Evolutionary conservation across 2,113 vertebrate species (phyloP).

Genomic region (Emydocephalus ijimae): DNA sequence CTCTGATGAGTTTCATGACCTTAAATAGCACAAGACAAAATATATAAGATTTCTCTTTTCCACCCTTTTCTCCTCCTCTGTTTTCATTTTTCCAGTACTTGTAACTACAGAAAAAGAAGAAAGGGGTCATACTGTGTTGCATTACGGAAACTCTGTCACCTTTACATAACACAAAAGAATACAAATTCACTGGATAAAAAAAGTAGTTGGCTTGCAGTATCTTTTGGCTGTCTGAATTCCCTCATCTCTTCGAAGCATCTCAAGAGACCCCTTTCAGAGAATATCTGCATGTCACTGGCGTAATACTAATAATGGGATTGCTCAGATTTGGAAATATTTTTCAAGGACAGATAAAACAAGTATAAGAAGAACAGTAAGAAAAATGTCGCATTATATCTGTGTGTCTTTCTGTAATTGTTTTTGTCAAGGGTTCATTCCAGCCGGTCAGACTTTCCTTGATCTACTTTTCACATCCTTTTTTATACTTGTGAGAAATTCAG

Average conservation of each 20-base stretch:
- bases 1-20: background rate
- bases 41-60: background rate
- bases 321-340: background rate
- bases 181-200: background rate
- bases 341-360: background rate
- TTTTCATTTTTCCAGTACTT: background rate
- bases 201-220: background rate
- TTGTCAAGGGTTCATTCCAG: background rate
- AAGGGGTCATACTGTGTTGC: background rate
- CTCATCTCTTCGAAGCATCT: background rate
- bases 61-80: background rate
- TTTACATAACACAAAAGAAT: background rate
- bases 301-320: background rate
- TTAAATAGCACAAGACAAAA: background rate
- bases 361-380: background rate
- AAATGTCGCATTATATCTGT: background rate
- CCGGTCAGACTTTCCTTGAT: background rate
- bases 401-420: background rate
- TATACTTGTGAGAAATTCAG: background rate
- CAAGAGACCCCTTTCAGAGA: background rate
- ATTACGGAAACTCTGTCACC: background rate
- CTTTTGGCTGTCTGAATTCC: background rate
- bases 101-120: background rate
- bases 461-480: background rate
- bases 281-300: background rate